These are phyloP conservation scores for Ectropis crepuscularia DNA, from an alignment of 2,888 invertebrate species.

Conservation along the genomic window DNA sequence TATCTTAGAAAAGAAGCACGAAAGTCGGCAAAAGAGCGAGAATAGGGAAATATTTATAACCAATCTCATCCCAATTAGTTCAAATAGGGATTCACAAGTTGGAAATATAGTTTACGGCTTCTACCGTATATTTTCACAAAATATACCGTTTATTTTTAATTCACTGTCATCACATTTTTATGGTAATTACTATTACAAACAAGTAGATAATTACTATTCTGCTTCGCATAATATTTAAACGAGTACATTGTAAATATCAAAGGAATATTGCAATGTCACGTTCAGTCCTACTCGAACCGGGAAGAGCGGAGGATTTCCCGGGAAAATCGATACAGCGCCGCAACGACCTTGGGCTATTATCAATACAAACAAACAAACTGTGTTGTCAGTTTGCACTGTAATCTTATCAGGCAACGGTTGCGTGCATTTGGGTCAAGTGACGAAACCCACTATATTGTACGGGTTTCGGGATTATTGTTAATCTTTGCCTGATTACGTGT, in stretches of 20 bases:
- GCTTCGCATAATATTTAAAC: background rate
- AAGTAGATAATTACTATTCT: background rate
- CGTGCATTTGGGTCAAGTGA: conserved; percentile 59
- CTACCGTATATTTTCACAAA: no score
- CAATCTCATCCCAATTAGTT: no score
- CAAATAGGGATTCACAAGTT: no score
- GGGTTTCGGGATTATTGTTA: conserved; percentile 29
- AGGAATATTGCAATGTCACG: background rate
- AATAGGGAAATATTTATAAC: no score
- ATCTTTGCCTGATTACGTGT: conserved; percentile 9
- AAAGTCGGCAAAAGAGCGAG: no score
- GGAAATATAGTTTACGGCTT: no score
- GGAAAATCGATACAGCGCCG: conserved; percentile 39
- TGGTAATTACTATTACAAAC: background rate
- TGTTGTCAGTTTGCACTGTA: conserved; percentile 45
- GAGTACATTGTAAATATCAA: background rate
- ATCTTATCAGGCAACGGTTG: conserved; percentile 57
- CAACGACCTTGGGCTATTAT: conserved; percentile 45
- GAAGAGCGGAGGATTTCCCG: conserved; percentile 23
- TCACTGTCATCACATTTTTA: no score
- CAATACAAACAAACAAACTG: conserved; percentile 52
- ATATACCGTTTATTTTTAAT: no score
- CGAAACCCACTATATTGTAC: conserved; percentile 48
- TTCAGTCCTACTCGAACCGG: background rate
- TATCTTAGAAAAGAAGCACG: no score